Percentiles rank a stretch among this genome's conserved stretches.
Conservation (phyloP, 2,888 invertebrate genomes). For the Aleiodes alternator region DNA sequence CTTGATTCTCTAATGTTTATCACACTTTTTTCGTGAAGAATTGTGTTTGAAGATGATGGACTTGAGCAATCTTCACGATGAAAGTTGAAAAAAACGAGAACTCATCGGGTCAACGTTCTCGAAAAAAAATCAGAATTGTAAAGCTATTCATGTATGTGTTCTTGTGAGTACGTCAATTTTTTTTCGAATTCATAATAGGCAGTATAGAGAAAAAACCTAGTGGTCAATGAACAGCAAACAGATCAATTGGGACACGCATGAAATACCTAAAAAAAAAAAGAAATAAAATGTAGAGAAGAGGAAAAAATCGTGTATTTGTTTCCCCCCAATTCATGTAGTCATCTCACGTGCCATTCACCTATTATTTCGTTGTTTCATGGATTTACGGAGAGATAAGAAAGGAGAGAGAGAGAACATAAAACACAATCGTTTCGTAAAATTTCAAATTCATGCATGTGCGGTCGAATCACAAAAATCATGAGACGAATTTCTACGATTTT, state of each 20-base stretch:
- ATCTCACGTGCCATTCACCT: constrained; percentile 67
- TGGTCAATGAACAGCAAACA: constrained; percentile 29
- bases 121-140: constrained; percentile 2
- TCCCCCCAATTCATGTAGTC: constrained; percentile 66
- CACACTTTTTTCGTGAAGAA: too few species aligned
- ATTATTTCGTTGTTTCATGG: constrained; percentile 43
- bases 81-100: too few species aligned
- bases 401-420: constrained; percentile 28
- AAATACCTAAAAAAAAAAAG: constrained; percentile 21
- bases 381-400: constrained; percentile 13
- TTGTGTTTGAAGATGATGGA: too few species aligned
- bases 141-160: constrained; percentile 6
- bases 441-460: constrained; percentile 39
- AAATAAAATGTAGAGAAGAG: constrained; percentile 38
- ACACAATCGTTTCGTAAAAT: not conserved
- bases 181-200: not conserved
- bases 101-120: too few species aligned
- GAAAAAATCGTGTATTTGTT: constrained; percentile 48
- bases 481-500: constrained; percentile 26
- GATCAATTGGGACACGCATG: constrained; percentile 19
- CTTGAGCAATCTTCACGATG: too few species aligned
- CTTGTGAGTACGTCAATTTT: not conserved
- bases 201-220: constrained; percentile 4
- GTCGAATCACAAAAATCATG: constrained; percentile 28
- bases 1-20: too few species aligned